Evolutionary conservation across 1,140 invertebrate genomes (phyloP), one percentile per base, ranked within the genome.

Genomic region (Dolichoris vasculosae): DNA sequence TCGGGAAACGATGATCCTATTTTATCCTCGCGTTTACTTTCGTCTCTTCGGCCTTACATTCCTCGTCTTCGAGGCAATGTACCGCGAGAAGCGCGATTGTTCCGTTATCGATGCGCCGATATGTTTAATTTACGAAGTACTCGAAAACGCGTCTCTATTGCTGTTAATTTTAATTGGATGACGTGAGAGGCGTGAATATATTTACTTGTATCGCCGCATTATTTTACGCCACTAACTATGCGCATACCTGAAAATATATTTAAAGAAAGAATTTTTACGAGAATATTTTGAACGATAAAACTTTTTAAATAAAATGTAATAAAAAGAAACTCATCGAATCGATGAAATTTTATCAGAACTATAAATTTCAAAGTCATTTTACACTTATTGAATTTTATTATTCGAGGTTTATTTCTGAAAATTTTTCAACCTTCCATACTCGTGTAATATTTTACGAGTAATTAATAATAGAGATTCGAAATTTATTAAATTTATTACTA

Each of bases 311-410:
- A 35, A 77, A 51, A 77, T 30, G 1, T 26, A 77, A 35, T 20
- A 55, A 80, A 43, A 17, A 43, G 23, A 64, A 64, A 64, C 23
- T 55, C 32, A 38, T 59, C 63, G 0, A 35, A 78, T 38, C 46
- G 63, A 38, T 63, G 15, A 81, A 48, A 48, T 69, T 80, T 81
- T 81, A 69, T 51, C 63, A 30, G n/a, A 0, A 9, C 79, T 43
- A 69, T 81, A 69, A 81, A 81, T 67, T 55, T 48, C 73, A 26
- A 77, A 77, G 48, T 77, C 0, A 77, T 77, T 59, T 77, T 77
- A 32, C 30, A 77, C n/a, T 77, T 35, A 59, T 59, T 55, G 55
- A 64, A 80, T 80, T 64, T 40, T 40, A 63, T 64, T 40, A 71
- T 71, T 71, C 15, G 17, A 71, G 20, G 11, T 38, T 23, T 26